Conservation (phyloP, 2,113 vertebrate species). For the Acanthisitta chloris region DNA sequence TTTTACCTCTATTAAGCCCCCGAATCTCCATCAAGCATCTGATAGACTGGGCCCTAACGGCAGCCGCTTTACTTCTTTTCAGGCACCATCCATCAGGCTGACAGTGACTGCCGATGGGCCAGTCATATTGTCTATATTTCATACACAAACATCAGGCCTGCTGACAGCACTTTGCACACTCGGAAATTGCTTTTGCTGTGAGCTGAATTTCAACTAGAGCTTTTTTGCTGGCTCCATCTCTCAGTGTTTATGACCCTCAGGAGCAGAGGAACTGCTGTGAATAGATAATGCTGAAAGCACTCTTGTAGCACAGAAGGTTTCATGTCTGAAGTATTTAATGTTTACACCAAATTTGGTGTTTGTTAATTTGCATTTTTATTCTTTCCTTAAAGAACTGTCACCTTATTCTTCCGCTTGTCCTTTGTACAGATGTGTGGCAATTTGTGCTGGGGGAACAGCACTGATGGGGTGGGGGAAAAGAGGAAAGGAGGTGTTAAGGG, state of each 20-base stretch:
- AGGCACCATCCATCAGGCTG: conserved; percentile 95
- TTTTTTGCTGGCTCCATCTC: conserved; percentile 71
- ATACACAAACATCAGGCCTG: conserved; percentile 93
- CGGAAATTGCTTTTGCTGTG: conserved; percentile 97
- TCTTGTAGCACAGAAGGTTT: conserved; percentile 68
- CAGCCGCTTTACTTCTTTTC: conserved; percentile 81
- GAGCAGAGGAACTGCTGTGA: conserved; percentile 80
- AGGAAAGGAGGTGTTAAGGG: conserved; percentile 9
- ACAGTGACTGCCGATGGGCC: conserved; percentile 92
- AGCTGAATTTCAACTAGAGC: conserved; percentile 95
- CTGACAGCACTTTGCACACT: conserved; percentile 95
- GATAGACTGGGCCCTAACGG: conserved; percentile 80
- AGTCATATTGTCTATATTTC: conserved; percentile 95
- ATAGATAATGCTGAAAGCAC: conserved; percentile 82
- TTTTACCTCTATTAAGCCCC: conserved; percentile 78
- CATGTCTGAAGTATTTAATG: conserved; percentile 68
- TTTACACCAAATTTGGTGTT: conserved; percentile 72
- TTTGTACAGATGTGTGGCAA: conserved; percentile 46
- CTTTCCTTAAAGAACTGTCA: conserved; percentile 68
- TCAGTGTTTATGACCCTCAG: conserved; percentile 78
- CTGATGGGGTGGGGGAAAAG: neutral
- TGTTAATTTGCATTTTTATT: conserved; percentile 74
- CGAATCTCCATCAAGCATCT: conserved; percentile 76
- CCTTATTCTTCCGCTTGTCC: conserved; percentile 48
- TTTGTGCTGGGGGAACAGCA: neutral